These are phyloP conservation scores for Sicus ferrugineus DNA, from an alignment of 2,888 invertebrate genomes.

Conservation along the genomic window DNA sequence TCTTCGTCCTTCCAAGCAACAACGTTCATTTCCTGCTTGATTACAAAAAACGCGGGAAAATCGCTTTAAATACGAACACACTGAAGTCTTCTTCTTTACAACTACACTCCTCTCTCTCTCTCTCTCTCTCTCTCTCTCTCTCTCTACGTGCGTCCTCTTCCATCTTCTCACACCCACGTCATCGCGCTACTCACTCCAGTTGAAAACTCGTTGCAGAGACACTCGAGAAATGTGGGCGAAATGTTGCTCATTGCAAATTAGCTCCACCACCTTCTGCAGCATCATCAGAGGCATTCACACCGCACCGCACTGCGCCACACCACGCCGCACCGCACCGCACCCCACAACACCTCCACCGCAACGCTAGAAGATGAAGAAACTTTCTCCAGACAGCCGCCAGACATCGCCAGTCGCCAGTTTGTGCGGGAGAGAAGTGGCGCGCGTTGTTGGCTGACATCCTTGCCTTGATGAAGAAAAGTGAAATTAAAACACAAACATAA, in stretches of 20 bases:
- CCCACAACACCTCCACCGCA: neutral
- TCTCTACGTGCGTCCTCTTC: neutral
- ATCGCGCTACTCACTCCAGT: neutral
- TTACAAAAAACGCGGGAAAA: conserved; percentile 30
- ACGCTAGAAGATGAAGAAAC: conserved; percentile 13
- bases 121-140: neutral
- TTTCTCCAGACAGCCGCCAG: conserved; percentile 27
- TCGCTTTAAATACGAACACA: conserved; percentile 33
- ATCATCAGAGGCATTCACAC: neutral
- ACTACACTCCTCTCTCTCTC: neutral
- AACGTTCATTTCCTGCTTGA: neutral
- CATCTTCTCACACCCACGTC: neutral
- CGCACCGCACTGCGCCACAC: neutral
- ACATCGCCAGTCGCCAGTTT: neutral
- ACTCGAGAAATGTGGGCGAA: conserved; percentile 16
- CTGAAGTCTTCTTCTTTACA: neutral
- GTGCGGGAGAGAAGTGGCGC: neutral
- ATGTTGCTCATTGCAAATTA: conserved; percentile 31
- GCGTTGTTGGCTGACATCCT: neutral
- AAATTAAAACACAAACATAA: conserved; percentile 27
- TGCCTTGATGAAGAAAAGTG: conserved; percentile 26
- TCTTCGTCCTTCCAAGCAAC: conserved; percentile 38
- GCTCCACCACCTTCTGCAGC: conserved; percentile 22
- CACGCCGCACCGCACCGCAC: neutral
- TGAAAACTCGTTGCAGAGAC: conserved; percentile 19